Evolutionary conservation across 2,888 invertebrate genomes (phyloP).

Genomic region (Drosophila birchii): DNA sequence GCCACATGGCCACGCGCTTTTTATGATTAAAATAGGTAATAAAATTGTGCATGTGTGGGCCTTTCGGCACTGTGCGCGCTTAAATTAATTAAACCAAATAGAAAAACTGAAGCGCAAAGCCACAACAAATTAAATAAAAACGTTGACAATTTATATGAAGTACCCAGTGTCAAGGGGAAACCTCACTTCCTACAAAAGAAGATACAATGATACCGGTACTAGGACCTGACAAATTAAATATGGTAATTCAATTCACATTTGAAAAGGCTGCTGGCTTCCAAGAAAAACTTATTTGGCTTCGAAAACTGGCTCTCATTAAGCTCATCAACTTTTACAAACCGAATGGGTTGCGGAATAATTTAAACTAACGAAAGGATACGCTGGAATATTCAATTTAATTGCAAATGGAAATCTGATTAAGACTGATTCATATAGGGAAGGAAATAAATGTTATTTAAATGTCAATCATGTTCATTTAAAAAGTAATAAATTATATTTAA

Average conservation of each 20-base stretch:
- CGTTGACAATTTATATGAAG: constrained; percentile 53
- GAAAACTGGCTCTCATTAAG: constrained; percentile 3
- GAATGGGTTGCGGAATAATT: background rate
- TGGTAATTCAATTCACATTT: constrained; percentile 47
- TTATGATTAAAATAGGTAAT: constrained; percentile 71
- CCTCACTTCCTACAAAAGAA: constrained; percentile 12
- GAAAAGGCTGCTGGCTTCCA: constrained; percentile 5
- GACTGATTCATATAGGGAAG: too few relatives aligned
- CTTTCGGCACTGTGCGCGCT: constrained; percentile 43
- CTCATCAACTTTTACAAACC: background rate
- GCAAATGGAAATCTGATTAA: background rate
- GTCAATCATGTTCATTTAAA: background rate
- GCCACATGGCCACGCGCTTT: constrained; percentile 63
- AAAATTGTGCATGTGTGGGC: constrained; percentile 34
- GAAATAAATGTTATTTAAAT: background rate
- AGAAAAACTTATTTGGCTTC: constrained; percentile 30
- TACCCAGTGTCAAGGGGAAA: constrained; percentile 48
- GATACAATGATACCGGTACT: background rate
- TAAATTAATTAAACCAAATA: constrained; percentile 72
- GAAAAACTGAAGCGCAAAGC: constrained; percentile 42
- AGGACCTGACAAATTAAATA: constrained; percentile 50
- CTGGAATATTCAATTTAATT: background rate
- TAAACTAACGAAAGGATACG: background rate
- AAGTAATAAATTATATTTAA: background rate
- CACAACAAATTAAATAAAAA: constrained; percentile 70